A percentile compares a stretch with the other conserved stretches of the same genome.
Evolutionary conservation across 2,113 vertebrate genomes (phyloP).

Genomic region (Bubo blakistoni): DNA sequence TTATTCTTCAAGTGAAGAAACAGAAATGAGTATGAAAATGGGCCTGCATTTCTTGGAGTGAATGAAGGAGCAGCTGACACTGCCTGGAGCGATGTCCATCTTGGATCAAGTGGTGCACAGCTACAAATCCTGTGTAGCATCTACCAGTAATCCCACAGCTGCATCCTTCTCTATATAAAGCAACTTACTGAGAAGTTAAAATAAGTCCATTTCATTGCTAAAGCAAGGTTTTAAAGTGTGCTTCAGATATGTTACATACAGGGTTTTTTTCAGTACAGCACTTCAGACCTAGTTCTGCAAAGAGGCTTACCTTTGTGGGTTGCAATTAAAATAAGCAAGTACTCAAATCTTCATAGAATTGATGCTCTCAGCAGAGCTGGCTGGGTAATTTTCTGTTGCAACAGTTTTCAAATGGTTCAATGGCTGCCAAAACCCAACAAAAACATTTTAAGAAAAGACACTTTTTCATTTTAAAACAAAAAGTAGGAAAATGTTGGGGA

Average conservation of each 20-base stretch:
- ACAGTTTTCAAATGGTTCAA: not conserved
- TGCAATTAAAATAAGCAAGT: not conserved
- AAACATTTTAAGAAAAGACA: not conserved
- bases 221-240: not conserved
- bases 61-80: not conserved
- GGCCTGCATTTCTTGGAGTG: not conserved
- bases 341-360: not conserved
- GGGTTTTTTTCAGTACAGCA: not conserved
- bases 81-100: rapidly evolving
- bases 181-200: not conserved
- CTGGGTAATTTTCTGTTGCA: not conserved
- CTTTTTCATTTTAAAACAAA: not conserved
- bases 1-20: not conserved
- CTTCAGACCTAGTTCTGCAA: not conserved
- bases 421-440: not conserved
- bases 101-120: not conserved
- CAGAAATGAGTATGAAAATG: not conserved
- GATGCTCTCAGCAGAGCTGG: not conserved
- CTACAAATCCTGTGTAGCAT: not conserved
- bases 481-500: not conserved
- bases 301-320: not conserved
- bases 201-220: not conserved
- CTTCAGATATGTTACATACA: not conserved
- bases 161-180: not conserved
- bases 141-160: not conserved